phyloP scores from a whole-genome alignment of 2,113 vertebrate genomes.

The Chamaea fasciata region DNA sequence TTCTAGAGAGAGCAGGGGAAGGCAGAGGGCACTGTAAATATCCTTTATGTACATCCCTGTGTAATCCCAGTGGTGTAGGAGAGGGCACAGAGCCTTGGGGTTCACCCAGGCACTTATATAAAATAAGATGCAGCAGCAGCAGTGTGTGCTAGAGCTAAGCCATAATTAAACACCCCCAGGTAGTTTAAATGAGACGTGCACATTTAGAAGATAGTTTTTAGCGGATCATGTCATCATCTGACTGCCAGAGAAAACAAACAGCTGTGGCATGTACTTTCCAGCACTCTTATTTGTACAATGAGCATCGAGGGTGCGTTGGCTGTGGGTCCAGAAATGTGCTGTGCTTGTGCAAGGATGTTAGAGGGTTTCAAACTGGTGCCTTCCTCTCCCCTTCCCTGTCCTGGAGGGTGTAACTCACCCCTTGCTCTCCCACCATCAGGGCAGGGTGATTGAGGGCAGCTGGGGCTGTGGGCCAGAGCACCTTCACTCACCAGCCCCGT shows the following conservation, averaged over 20 bases:
- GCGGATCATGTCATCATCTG: neutral
- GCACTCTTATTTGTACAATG: neutral
- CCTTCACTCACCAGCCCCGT: neutral
- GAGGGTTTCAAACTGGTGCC: neutral
- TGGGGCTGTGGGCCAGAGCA: neutral
- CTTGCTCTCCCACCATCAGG: neutral
- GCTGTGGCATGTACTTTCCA: neutral
- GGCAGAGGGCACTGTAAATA: neutral
- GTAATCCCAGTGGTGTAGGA: neutral
- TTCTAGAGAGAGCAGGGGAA: neutral
- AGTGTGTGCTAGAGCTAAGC: neutral
- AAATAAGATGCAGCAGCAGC: neutral
- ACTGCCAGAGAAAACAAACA: constrained; percentile 19
- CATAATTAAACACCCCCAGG: constrained; percentile 43
- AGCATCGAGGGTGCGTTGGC: fast-evolving
- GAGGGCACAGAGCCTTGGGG: neutral
- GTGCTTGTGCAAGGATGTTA: neutral
- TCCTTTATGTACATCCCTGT: neutral
- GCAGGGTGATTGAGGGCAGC: neutral
- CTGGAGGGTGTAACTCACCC: neutral
- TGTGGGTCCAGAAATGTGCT: neutral
- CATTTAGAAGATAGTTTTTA: neutral
- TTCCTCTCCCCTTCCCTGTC: fast-evolving
- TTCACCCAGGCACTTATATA: neutral
- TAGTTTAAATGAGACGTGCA: neutral